phyloP scores from a whole-genome alignment of 2,888 invertebrate genomes.

The Geophilus truncorum region DNA sequence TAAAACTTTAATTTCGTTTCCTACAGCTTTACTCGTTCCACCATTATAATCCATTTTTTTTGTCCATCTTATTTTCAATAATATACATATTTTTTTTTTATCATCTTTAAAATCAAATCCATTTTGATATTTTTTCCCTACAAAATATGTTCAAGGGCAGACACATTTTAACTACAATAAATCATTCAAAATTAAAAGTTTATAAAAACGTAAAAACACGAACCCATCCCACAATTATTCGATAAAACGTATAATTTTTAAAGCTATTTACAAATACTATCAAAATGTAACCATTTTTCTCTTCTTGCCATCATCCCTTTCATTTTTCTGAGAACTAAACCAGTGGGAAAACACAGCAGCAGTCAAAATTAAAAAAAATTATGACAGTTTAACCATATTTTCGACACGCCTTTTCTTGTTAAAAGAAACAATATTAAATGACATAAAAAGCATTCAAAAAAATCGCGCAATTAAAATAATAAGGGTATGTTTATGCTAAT shows the following conservation, averaged over 20 bases:
- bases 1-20: neutral
- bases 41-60: slow-evolving; percentile 10
- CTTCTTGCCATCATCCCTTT: neutral
- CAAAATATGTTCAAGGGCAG: neutral
- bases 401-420: neutral
- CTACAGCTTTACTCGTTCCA: neutral
- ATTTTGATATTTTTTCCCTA: neutral
- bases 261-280: slow-evolving; percentile 18
- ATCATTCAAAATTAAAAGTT: neutral
- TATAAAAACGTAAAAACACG: neutral
- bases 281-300: neutral
- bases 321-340: neutral
- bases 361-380: neutral
- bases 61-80: neutral
- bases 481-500: neutral
- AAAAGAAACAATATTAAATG: neutral
- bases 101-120: neutral
- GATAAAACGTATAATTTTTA: neutral
- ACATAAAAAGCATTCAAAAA: neutral
- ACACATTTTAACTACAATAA: neutral
- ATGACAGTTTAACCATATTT: neutral
- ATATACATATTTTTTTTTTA: slow-evolving; percentile 11
- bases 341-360: neutral
- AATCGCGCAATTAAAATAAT: neutral
- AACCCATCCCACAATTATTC: neutral